Base-by-base conservation (phyloP, 1,140 invertebrate species). In the Lethocerus indicus region DNA sequence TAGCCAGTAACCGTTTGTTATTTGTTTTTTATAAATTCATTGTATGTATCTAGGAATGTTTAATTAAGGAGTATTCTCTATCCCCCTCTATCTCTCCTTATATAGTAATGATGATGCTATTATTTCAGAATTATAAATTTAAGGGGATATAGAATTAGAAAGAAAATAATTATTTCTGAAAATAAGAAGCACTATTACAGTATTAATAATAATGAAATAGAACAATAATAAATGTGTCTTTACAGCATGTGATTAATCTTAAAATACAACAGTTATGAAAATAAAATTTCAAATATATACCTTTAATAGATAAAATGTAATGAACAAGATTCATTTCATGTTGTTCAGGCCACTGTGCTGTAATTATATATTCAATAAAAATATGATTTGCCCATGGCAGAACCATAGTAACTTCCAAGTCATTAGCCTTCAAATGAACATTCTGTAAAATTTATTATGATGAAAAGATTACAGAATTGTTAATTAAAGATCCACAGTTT, bases 351-450 rank as follows among this genome's bases (percentile, higher is more conserved):
- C 79, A 81, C 16, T 71, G 60, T 23, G 75, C 72, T 6, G 63
- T 67, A 13, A 81, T 63, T 36, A 69, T 63, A 59, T 86, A 87
- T 59, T 84, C 78, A 43, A 87, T 72, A 56, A 72, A 79, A 51
- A 83, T 77, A 57, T 78, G 74, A 52, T 78, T 75, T 59, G 81
- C 81, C 83, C 83, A 87, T 16, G 81, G 76, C 35, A 86, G 63
- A 40, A 78, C 67, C 28, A 87, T 66, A 48, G 66, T 71, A 26
- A 87, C 71, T 65, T 83, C 75, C 36, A 83, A 61, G 54, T 69
- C 63, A 49, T 69, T 74, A 49, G 81, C 78, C 50, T 65, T 70
- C 61, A 60, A 69, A 47, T 57, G 59, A 39, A 72, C 60, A 53
- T 63, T 65, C 69, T 71, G 54, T 47, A 67, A 64, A 53, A 43